Evolutionary conservation across 2,797 vertebrate genomes (phyloP).

Genomic region (Sebastes kiyomatsui): DNA sequence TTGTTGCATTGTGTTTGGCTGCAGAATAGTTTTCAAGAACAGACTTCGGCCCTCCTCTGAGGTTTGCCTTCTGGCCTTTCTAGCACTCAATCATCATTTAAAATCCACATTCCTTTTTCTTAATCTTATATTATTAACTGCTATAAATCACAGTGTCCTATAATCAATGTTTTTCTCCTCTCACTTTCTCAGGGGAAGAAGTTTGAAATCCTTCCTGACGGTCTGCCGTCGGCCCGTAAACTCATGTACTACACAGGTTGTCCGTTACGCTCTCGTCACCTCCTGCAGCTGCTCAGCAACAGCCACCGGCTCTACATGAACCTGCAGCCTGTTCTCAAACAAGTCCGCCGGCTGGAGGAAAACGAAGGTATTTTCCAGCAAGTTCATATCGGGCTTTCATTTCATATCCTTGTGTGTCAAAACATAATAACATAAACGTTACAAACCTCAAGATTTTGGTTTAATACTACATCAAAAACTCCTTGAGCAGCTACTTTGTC

Average conservation of each 20-base stretch:
- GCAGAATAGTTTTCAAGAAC: constrained; percentile 12
- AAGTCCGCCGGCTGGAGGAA: constrained; percentile 94
- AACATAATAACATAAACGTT: not conserved
- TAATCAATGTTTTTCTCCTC: not conserved
- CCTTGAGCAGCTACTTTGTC: not conserved
- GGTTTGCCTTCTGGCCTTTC: constrained; percentile 19
- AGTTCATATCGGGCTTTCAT: not conserved
- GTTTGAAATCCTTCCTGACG: constrained; percentile 97
- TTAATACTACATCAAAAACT: not conserved
- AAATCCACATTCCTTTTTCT: constrained; percentile 37
- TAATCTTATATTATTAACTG: constrained; percentile 3
- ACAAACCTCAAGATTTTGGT: not conserved
- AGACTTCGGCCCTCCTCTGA: not conserved
- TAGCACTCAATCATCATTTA: constrained; percentile 14
- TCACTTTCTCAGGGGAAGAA: constrained; percentile 89
- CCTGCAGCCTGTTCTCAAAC: constrained; percentile 94
- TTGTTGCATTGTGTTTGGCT: constrained; percentile 17
- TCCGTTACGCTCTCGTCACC: constrained; percentile 92
- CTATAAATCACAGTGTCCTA: constrained; percentile 25
- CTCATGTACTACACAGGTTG: constrained; percentile 98
- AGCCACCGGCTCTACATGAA: constrained; percentile 99
- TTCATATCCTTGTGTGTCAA: not conserved
- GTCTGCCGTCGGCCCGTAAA: constrained; percentile 94
- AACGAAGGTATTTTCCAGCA: constrained; percentile 87
- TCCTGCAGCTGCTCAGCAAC: constrained; percentile 96